These are phyloP conservation scores for Oncorhynchus gorbuscha DNA, from an alignment of 2,113 vertebrate species.

Conservation along the genomic window DNA sequence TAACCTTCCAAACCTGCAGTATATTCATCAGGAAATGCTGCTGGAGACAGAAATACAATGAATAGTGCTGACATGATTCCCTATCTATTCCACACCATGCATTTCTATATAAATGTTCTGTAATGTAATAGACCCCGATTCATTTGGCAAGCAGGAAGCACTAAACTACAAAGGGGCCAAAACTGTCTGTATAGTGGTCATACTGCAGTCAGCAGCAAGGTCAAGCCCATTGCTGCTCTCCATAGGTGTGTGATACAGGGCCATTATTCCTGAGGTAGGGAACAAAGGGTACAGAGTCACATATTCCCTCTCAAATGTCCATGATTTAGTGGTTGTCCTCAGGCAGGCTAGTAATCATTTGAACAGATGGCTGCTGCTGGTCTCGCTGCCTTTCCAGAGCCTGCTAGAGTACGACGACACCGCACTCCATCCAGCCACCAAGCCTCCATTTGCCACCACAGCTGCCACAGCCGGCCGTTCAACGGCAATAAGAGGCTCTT, in stretches of 20 bases:
- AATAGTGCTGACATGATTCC: too few relatives aligned
- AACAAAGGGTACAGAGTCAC: not conserved
- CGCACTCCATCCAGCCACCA: not conserved
- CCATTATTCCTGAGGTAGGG: slow-evolving; percentile 25
- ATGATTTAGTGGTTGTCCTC: slow-evolving; percentile 15
- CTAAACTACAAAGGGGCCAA: slow-evolving; percentile 22
- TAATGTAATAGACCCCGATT: too few relatives aligned
- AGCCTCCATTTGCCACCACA: slow-evolving; percentile 26
- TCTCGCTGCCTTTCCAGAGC: slow-evolving; percentile 17
- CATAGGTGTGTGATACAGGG: slow-evolving; percentile 30
- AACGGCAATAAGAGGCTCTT: slow-evolving; percentile 24
- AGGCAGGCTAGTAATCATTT: slow-evolving; percentile 29
- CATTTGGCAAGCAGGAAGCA: not conserved
- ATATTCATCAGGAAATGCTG: too few relatives aligned
- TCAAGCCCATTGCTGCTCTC: slow-evolving; percentile 25
- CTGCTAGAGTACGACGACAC: not conserved
- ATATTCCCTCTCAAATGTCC: slow-evolving; percentile 18
- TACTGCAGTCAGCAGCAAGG: slow-evolving; percentile 15
- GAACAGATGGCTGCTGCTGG: slow-evolving; percentile 41
- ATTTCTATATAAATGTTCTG: too few relatives aligned
- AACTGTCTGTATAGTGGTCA: not conserved
- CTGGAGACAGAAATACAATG: too few relatives aligned
- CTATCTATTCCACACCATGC: too few relatives aligned
- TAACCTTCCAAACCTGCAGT: not conserved
- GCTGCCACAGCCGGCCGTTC: slow-evolving; percentile 32